These are phyloP conservation scores for Pteropus alecto DNA, from an alignment of 2,113 vertebrate genomes.

Conservation along the genomic window DNA sequence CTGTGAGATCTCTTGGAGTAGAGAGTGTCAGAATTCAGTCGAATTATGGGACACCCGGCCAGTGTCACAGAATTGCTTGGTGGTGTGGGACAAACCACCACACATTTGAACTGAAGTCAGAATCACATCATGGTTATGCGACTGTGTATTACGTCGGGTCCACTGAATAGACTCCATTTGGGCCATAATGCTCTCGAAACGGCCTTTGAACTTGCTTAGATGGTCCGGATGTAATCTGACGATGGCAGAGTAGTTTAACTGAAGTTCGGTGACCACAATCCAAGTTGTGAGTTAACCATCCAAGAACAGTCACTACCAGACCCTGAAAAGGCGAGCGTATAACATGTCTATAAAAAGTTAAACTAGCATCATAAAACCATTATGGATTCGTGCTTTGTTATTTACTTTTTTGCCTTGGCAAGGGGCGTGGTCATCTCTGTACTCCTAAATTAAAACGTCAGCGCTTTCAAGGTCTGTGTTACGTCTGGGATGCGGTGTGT, in stretches of 20 bases:
- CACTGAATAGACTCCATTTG: not conserved
- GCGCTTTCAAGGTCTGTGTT: not conserved
- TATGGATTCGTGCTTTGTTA: conserved; percentile 58
- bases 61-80: not conserved
- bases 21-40: not conserved
- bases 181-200: not conserved
- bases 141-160: not conserved
- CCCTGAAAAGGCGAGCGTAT: conserved; percentile 75
- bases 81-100: not conserved
- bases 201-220: not conserved
- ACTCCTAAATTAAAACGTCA: not conserved
- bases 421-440: not conserved
- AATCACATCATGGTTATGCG: not conserved
- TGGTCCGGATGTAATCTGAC: not conserved
- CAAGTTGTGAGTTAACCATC: conserved; percentile 83
- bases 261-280: not conserved
- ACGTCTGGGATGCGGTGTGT: not conserved
- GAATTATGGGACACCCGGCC: not conserved
- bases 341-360: conserved; percentile 84
- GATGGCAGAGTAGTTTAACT: not conserved
- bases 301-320: conserved; percentile 82
- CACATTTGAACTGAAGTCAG: not conserved
- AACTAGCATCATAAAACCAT: conserved; percentile 83
- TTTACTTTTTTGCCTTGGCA: not conserved
- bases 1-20: not conserved